These are phyloP conservation scores for Chelon labrosus DNA, from an alignment of 2,797 vertebrate species.

Conservation along the genomic window DNA sequence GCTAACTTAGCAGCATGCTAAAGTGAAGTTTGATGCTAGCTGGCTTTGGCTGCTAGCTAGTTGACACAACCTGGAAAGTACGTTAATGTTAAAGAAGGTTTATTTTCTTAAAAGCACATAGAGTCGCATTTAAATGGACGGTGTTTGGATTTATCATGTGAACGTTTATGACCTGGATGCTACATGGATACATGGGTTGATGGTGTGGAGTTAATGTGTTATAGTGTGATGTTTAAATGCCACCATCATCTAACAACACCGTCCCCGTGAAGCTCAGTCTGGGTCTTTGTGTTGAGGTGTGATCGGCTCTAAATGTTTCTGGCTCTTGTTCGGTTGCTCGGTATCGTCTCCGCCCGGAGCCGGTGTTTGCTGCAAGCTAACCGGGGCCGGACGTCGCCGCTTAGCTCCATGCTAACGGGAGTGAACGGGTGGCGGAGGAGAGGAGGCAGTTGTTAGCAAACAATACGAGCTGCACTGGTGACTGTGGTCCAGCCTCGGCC, in stretches of 20 bases:
- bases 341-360: background rate
- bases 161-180: background rate
- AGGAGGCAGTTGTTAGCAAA: conserved; percentile 56
- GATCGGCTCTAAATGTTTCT: background rate
- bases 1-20: conserved; percentile 48
- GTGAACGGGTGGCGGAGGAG: conserved; percentile 26
- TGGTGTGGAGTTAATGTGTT: conserved; percentile 17
- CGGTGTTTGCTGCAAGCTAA: conserved; percentile 55
- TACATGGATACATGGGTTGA: background rate
- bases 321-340: background rate
- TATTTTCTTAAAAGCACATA: background rate
- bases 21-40: conserved; percentile 54
- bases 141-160: background rate
- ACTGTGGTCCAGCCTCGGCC: conserved; percentile 33
- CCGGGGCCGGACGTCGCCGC: conserved; percentile 12
- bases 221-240: conserved; percentile 2
- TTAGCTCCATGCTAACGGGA: conserved; percentile 53
- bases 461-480: conserved; percentile 45
- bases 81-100: background rate
- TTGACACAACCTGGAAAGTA: conserved; percentile 5
- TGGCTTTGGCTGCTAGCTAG: conserved; percentile 11
- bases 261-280: background rate
- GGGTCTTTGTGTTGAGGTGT: conserved; percentile 5
- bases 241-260: background rate
- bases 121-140: background rate